phyloP scores from a whole-genome alignment of 2,888 invertebrate species.

The Pardosa pseudoannulata region DNA sequence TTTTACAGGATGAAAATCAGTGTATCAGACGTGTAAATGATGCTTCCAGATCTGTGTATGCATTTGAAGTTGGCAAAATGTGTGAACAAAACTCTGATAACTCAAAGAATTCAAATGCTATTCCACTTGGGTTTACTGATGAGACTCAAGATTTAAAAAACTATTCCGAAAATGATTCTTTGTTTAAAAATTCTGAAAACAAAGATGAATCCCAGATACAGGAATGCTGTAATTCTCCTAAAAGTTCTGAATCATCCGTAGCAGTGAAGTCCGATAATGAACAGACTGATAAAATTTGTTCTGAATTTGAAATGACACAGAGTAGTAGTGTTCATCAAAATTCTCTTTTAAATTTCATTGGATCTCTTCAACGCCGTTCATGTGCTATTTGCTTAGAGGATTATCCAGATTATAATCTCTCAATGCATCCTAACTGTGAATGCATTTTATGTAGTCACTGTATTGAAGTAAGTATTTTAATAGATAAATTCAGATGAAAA shows the following conservation, averaged over 20 bases:
- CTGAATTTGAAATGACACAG: neutral
- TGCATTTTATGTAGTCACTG: slow-evolving; percentile 82
- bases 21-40: slow-evolving; percentile 80
- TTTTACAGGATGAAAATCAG: slow-evolving; percentile 80
- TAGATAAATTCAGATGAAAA: no score
- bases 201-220: slow-evolving; percentile 1
- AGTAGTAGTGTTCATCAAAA: neutral
- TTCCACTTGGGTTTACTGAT: slow-evolving; percentile 4
- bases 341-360: neutral
- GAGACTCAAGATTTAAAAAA: slow-evolving; percentile 22
- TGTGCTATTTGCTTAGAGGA: slow-evolving; percentile 83
- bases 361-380: slow-evolving; percentile 76
- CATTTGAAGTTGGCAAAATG: slow-evolving; percentile 76
- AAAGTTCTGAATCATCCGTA: neutral
- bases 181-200: neutral
- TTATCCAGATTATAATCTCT: slow-evolving; percentile 80
- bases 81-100: slow-evolving; percentile 41
- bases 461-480: slow-evolving; percentile 80
- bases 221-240: slow-evolving; percentile 27
- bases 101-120: slow-evolving; percentile 22
- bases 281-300: neutral
- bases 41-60: slow-evolving; percentile 77
- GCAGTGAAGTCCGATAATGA: neutral
- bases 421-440: slow-evolving; percentile 81
- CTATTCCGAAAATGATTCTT: neutral